phyloP scores from a whole-genome alignment of 2,113 vertebrate genomes.

The Vidua macroura region DNA sequence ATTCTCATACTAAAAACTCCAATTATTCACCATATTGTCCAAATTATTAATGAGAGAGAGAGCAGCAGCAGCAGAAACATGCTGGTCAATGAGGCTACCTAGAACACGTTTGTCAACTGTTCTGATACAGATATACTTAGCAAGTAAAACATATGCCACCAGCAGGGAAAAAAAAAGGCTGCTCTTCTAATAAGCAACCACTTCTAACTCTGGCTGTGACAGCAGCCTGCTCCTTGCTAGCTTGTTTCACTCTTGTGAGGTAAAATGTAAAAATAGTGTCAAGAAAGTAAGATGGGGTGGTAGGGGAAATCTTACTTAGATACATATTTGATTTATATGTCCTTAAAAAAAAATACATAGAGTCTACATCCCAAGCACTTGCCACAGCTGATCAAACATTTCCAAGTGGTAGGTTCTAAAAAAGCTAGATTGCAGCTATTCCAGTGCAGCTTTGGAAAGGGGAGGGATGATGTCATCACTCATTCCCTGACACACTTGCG shows the following conservation, averaged over 20 bases:
- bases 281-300: neutral
- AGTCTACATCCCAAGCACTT: neutral
- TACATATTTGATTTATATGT: neutral
- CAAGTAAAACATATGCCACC: slow-evolving; percentile 13
- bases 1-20: neutral
- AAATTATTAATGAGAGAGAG: neutral
- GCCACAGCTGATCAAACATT: neutral
- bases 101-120: neutral
- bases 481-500: neutral
- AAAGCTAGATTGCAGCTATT: neutral
- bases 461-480: neutral
- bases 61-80: neutral
- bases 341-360: neutral
- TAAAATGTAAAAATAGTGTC: neutral
- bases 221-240: neutral
- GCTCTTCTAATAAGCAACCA: neutral
- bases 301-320: neutral
- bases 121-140: neutral
- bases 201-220: neutral
- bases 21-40: neutral
- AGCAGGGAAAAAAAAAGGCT: neutral
- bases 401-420: neutral
- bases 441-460: neutral
- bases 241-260: neutral
- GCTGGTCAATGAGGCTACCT: neutral